Conservation (phyloP, 2,113 vertebrate species). For the Cathartes aura region DNA sequence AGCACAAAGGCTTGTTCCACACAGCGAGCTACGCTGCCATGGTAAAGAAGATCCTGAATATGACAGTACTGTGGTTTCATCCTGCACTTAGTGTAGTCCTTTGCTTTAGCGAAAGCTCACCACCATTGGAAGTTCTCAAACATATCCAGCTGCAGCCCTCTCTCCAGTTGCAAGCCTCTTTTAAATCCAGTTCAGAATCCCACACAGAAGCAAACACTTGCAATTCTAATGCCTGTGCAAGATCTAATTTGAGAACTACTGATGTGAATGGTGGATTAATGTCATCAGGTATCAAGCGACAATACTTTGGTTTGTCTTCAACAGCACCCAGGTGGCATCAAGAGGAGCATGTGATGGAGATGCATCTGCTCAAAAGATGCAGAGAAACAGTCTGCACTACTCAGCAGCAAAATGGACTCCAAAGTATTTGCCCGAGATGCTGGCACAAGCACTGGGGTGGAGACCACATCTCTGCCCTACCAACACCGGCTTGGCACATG, state of each 20-base stretch:
- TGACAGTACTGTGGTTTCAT: neutral
- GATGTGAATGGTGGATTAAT: neutral
- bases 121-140: neutral
- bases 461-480: neutral
- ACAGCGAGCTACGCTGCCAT: fast-evolving
- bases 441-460: neutral
- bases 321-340: neutral
- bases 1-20: neutral
- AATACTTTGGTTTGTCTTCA: neutral
- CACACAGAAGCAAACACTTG: neutral
- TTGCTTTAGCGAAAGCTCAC: neutral
- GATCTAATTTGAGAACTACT: neutral
- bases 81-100: neutral
- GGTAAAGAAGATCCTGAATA: neutral
- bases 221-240: neutral
- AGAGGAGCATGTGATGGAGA: fast-evolving
- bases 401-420: neutral
- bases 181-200: neutral
- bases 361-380: neutral
- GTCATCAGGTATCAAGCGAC: fast-evolving
- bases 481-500: fast-evolving
- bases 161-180: neutral
- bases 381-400: neutral
- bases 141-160: neutral
- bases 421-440: neutral